Base-by-base conservation (phyloP, 2,888 invertebrate species). In the Torymus texanus region DNA sequence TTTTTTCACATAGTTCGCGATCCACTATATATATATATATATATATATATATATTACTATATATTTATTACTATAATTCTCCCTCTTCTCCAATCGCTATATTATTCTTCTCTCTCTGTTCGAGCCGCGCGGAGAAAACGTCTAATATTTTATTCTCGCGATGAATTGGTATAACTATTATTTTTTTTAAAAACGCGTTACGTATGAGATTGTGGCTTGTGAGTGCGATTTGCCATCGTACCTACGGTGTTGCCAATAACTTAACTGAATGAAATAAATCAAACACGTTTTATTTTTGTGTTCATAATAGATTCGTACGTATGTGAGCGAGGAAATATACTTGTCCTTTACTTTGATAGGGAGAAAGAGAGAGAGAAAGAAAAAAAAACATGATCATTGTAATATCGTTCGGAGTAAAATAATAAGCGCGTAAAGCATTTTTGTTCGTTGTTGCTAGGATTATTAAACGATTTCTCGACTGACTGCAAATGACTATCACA, bases 401-500 rank as follows among this genome's bases (percentile, higher is more conserved):
- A 41, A 41, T 41, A 41, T 8, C 41, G 5, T 41, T 41, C 41
- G 41, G 41, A 61, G 53, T 65, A 50, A 58, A 67, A 53, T 24
- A 62, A 72, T 29, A 71, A 50, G 4, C 29, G 65, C n/a, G 58
- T 71, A 55, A 29, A 70, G 65, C 67, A 77, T 63, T 80, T 67
- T 80, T 79, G 14, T 74, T 77, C 66, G 11, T 59, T 24, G 58
- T 72, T 66, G 21, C 61, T 77, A 78, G 73, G 21, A 78, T 63
- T 51, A 65, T 77, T 63, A 73, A 59, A 71, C 55, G 73, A 81
- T 59, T 74, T 79, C 24, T 71, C 55, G 79, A 81, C 76, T 81
- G 79, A 81, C 62, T 79, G 81, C 79, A 81, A 74, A 74, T 76
- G 81, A 81, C 81, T 79, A 81, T 81, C 81, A 81, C 70, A 77